Conservation (phyloP, 1,140 invertebrate species). For the Meloidogyne exigua region DNA sequence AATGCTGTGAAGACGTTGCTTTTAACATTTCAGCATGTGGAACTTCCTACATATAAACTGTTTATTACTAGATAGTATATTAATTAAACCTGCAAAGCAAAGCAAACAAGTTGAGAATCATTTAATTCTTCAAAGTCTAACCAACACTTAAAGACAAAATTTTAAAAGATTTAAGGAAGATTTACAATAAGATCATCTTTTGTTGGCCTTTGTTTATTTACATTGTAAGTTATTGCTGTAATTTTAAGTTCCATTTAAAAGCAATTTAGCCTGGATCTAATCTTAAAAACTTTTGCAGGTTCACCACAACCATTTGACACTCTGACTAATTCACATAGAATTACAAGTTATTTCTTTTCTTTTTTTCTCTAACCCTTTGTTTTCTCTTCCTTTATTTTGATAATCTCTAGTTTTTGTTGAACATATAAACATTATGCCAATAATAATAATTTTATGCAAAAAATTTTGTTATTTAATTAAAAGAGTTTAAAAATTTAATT, state of each 20-base stretch:
- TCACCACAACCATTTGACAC: too few species aligned
- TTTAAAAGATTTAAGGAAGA: not conserved
- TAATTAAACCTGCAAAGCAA: not conserved
- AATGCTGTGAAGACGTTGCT: slow-evolving; percentile 1
- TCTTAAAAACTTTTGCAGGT: too few species aligned
- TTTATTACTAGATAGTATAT: not conserved
- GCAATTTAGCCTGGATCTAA: not conserved
- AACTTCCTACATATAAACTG: slow-evolving; percentile 17
- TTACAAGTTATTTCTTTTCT: not conserved
- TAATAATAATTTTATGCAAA: not conserved
- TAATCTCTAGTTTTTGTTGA: too few species aligned
- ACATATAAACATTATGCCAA: slow-evolving; percentile 4
- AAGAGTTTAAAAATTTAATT: too few species aligned
- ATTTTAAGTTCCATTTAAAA: not conserved
- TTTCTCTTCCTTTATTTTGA: too few species aligned
- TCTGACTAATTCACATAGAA: not conserved
- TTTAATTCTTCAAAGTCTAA: not conserved
- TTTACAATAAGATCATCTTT: not conserved
- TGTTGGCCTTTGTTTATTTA: not conserved
- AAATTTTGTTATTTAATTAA: too few species aligned
- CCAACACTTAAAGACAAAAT: not conserved
- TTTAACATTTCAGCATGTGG: slow-evolving; percentile 20
- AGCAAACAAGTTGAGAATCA: not conserved
- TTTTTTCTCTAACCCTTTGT: not conserved
- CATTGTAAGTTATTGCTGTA: not conserved